Conservation (phyloP, 2,888 invertebrate genomes). For the Nowickia ferox region DNA sequence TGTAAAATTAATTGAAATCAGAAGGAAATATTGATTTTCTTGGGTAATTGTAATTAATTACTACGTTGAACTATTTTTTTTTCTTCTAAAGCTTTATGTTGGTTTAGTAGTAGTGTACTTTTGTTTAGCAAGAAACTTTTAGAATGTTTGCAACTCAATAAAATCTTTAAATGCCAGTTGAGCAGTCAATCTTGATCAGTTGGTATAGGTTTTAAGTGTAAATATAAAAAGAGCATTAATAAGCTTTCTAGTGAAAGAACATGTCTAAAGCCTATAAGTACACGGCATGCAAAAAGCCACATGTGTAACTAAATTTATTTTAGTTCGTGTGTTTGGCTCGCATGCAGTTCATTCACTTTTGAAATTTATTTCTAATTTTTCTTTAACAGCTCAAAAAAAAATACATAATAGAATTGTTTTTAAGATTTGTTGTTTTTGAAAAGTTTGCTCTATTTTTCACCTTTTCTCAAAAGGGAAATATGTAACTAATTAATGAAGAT, state of each 20-base stretch:
- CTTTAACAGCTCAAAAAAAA: slow-evolving; percentile 69
- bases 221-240: neutral
- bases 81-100: neutral
- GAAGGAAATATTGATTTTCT: neutral
- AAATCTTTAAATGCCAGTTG: neutral
- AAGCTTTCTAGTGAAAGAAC: neutral
- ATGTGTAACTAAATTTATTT: neutral
- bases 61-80: neutral
- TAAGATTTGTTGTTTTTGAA: neutral
- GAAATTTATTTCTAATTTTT: neutral
- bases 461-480: slow-evolving; percentile 10
- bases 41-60: neutral
- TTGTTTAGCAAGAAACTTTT: neutral
- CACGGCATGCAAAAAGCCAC: no score
- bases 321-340: neutral
- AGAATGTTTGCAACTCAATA: neutral
- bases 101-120: neutral
- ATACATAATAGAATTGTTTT: slow-evolving; percentile 79
- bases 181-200: neutral
- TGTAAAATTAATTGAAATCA: neutral
- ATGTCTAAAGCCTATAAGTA: no score
- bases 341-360: slow-evolving; percentile 47
- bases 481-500: slow-evolving; percentile 60
- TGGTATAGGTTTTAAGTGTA: neutral
- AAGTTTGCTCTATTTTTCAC: neutral